Evolutionary conservation across 2,888 invertebrate genomes (phyloP), one percentile per base, ranked within the genome.

Genomic region (Ectemnius lituratus): DNA sequence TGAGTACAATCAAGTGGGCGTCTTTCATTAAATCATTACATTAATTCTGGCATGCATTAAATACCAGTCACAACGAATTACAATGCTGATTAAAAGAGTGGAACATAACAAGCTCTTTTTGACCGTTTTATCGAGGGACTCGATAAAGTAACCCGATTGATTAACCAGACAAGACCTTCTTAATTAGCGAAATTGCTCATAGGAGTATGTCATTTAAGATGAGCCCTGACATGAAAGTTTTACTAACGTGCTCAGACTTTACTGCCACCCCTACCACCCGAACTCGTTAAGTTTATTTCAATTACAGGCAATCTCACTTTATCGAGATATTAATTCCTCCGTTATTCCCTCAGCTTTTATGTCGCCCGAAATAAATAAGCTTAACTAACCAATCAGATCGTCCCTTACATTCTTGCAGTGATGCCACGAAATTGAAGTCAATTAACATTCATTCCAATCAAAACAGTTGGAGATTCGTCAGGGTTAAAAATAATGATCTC

Each of bases 181-280:
- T 67, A 70, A 68, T 70, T 73, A 67, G 64, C 62, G 49, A 70
- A 76, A 71, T 73, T 76, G 72, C 76, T 66, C 62, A 56, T 63
- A 59, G 28, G 20, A 63, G 69, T 56, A 65, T 59, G 46, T 16
- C 16, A 4, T 56, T 27, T 20, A 28, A 60, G 61, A 49, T 23
- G 60, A 23, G 56, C 14, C 65, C 67, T 62, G 64, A 66, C 73
- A 82, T 82, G 73, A 80, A 78, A 80, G 59, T 82, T 82, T 78
- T 75, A 78, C 58, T n/a, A 67, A 16, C 46, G 71, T 37, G 67
- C 56, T 82, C 76, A 82, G 83, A 82, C 60, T 82, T 80, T 82
- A 78, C 66, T 57, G 64, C 73, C 49, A 64, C 37, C 1, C 37
- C 61, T 70, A 73, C 74, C 78, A 78, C 69, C 59, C 49, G 49